Evolutionary conservation across 2,888 invertebrate genomes (phyloP).

Genomic region (Erebia epiphron): DNA sequence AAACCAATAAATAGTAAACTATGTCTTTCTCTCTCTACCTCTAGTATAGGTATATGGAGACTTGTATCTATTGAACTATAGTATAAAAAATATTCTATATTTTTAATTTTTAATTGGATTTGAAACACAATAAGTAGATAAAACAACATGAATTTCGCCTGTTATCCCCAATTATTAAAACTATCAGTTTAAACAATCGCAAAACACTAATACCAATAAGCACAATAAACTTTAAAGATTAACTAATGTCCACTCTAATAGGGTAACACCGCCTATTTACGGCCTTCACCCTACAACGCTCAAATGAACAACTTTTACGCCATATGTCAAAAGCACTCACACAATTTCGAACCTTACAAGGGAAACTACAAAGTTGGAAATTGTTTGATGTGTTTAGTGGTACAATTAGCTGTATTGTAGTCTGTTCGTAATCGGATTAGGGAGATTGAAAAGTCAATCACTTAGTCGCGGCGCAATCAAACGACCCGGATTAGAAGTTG

Average conservation of each 20-base stretch:
- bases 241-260: slow-evolving; percentile 50
- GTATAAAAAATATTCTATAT: too few species aligned
- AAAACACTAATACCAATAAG: slow-evolving; percentile 25
- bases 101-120: too few species aligned
- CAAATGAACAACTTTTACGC: slow-evolving; percentile 34
- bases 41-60: too few species aligned
- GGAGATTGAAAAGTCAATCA: slow-evolving; percentile 82
- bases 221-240: slow-evolving; percentile 43
- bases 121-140: background rate
- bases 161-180: slow-evolving; percentile 19
- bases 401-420: slow-evolving; percentile 47
- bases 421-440: slow-evolving; percentile 67
- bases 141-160: background rate
- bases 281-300: slow-evolving; percentile 47
- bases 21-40: too few species aligned
- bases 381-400: slow-evolving; percentile 28
- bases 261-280: slow-evolving; percentile 56
- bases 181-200: slow-evolving; percentile 30
- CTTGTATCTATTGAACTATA: too few species aligned
- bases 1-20: too few species aligned
- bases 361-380: slow-evolving; percentile 31
- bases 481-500: slow-evolving; percentile 66
- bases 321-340: slow-evolving; percentile 38
- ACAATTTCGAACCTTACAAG: slow-evolving; percentile 28
- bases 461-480: slow-evolving; percentile 73